phyloP scores from a whole-genome alignment of 2,888 invertebrate species.

The Autographa pulchrina region DNA sequence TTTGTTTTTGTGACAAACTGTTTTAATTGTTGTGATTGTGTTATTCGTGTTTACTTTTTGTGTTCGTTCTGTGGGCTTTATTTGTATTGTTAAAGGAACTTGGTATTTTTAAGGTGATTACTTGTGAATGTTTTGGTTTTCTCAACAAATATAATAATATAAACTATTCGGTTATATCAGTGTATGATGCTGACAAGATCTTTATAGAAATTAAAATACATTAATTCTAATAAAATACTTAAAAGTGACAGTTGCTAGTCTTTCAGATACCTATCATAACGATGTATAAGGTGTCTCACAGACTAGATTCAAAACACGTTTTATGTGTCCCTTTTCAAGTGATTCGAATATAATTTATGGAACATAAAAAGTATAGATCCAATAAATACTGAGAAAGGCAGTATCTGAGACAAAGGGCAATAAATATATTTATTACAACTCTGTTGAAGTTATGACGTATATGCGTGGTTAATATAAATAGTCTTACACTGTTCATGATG shows the following conservation, averaged over 20 bases:
- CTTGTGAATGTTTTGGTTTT: background rate
- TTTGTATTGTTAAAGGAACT: background rate
- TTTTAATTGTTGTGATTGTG: slow-evolving; percentile 13
- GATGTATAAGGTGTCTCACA: background rate
- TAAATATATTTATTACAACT: slow-evolving; percentile 68
- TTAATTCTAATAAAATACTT: too few relatives aligned
- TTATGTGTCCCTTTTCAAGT: slow-evolving; percentile 44
- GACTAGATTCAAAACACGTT: slow-evolving; percentile 18
- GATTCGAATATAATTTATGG: slow-evolving; percentile 53
- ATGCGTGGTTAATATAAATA: slow-evolving; percentile 33
- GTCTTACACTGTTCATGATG: slow-evolving; percentile 11
- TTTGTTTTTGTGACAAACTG: slow-evolving; percentile 35
- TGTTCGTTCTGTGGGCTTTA: background rate
- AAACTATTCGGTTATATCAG: background rate
- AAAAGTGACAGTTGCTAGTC: too few relatives aligned
- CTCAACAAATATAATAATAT: background rate
- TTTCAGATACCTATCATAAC: background rate
- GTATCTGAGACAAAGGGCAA: slow-evolving; percentile 64
- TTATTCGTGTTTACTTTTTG: slow-evolving; percentile 4
- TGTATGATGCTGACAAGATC: background rate
- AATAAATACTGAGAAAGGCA: slow-evolving; percentile 59
- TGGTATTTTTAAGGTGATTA: background rate
- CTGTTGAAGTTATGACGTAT: slow-evolving; percentile 48
- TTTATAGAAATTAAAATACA: background rate
- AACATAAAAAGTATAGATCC: slow-evolving; percentile 58